These are phyloP conservation scores for Anoplophora glabripennis DNA, from an alignment of 1,140 invertebrate species.

Conservation along the genomic window DNA sequence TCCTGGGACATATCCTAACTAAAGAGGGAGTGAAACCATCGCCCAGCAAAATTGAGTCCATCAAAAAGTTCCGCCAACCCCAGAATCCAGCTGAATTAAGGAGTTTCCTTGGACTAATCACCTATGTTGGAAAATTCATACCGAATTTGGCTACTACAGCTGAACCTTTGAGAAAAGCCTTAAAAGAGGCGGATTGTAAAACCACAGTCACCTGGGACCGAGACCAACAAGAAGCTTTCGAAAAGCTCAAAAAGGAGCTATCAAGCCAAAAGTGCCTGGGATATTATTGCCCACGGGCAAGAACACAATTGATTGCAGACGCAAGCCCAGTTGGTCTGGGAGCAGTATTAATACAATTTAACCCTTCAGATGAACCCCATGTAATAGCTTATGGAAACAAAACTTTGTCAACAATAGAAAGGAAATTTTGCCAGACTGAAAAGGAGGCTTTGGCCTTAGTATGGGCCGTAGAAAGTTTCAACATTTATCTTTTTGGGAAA, in stretches of 20 bases:
- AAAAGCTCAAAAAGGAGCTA: constrained; percentile 15
- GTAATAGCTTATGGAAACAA: constrained; percentile 3
- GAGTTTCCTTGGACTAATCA: constrained; percentile 28
- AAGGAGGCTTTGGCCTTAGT: not conserved
- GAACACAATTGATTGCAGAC: constrained; percentile 47
- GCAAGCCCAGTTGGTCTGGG: constrained; percentile 49
- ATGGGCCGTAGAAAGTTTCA: not conserved
- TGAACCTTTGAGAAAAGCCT: constrained; percentile 10
- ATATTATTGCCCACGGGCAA: constrained; percentile 28
- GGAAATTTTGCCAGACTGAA: not conserved
- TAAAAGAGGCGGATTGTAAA: constrained; percentile 38
- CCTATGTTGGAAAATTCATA: constrained; percentile 33
- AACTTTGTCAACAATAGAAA: not conserved
- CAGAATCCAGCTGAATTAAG: constrained; percentile 25
- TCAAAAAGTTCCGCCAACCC: constrained; percentile 16
- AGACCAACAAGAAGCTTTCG: constrained; percentile 3
- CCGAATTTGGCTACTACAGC: constrained; percentile 32
- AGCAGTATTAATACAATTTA: constrained; percentile 29
- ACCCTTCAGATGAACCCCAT: not conserved
- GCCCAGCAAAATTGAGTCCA: not conserved
- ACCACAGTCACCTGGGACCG: constrained; percentile 34
- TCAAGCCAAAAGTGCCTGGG: constrained; percentile 51
- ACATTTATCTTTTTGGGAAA: not conserved
- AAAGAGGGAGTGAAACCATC: constrained; percentile 28
- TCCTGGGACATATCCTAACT: constrained; percentile 40